These are phyloP conservation scores for Argya squamiceps DNA, from an alignment of 2,797 vertebrate genomes.

Conservation along the genomic window DNA sequence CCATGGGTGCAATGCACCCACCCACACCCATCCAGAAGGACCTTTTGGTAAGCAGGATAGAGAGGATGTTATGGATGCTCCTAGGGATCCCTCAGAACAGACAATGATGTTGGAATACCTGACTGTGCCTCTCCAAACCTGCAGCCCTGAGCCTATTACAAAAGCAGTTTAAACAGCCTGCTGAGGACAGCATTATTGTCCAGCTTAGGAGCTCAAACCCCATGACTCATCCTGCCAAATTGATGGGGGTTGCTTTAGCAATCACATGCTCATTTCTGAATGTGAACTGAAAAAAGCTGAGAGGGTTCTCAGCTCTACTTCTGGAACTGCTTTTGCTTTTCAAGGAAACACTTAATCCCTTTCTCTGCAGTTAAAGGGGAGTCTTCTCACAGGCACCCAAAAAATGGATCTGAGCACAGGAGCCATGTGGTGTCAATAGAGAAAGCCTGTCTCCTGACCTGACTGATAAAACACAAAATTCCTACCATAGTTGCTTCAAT, in stretches of 20 bases:
- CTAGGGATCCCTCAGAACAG: background rate
- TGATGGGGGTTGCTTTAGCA: background rate
- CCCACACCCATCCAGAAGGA: background rate
- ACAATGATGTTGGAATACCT: background rate
- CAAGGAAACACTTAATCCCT: background rate
- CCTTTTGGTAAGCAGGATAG: no score
- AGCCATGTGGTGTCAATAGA: background rate
- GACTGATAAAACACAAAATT: background rate
- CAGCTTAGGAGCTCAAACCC: fast-evolving
- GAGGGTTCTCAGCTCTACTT: background rate
- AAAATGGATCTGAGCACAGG: background rate
- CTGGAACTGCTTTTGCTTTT: background rate
- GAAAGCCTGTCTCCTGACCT: background rate
- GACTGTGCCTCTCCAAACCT: background rate
- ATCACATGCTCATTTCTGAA: background rate
- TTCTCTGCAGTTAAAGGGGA: background rate
- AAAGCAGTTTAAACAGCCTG: background rate
- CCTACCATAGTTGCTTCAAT: background rate
- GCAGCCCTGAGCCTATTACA: background rate
- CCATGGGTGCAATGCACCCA: fast-evolving
- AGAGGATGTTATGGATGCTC: fast-evolving
- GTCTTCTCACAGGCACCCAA: background rate
- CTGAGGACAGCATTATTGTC: background rate
- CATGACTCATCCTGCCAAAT: background rate
- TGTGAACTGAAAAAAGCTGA: background rate